A percentile compares a stretch with the other conserved stretches of the same genome.
These are phyloP conservation scores for Phalacrocorax pelagicus DNA, from an alignment of 2,113 vertebrate species.

Conservation along the genomic window DNA sequence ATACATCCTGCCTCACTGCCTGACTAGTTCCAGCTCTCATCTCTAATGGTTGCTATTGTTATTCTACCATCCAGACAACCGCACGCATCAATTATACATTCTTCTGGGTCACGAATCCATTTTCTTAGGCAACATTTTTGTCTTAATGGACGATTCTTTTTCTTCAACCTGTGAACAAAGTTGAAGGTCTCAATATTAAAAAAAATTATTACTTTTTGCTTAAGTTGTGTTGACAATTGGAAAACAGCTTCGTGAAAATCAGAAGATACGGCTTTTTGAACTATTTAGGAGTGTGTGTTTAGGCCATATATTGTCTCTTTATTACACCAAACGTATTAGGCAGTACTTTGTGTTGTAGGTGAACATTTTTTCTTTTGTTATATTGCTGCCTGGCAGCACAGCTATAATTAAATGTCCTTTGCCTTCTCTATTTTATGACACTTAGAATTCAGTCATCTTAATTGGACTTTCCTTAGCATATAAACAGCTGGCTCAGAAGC, in stretches of 20 bases:
- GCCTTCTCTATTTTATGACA: slow-evolving; percentile 16
- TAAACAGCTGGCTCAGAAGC: neutral
- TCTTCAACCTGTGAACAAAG: slow-evolving; percentile 39
- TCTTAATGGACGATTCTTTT: slow-evolving; percentile 25
- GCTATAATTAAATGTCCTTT: slow-evolving; percentile 53
- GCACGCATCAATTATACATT: slow-evolving; percentile 72
- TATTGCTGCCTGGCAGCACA: neutral
- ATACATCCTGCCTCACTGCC: slow-evolving; percentile 69
- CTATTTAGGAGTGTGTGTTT: neutral
- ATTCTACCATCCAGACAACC: slow-evolving; percentile 70
- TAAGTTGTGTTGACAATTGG: slow-evolving; percentile 13
- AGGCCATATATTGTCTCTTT: slow-evolving; percentile 7
- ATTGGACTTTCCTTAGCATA: slow-evolving; percentile 27
- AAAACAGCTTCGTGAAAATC: slow-evolving; percentile 14
- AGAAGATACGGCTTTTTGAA: neutral
- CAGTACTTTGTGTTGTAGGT: neutral
- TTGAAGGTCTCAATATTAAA: slow-evolving; percentile 6
- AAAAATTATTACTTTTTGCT: neutral
- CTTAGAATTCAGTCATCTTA: slow-evolving; percentile 35
- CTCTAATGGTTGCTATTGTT: slow-evolving; percentile 78
- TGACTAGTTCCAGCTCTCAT: slow-evolving; percentile 71
- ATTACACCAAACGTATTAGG: neutral
- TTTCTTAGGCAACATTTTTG: slow-evolving; percentile 55
- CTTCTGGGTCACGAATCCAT: slow-evolving; percentile 62
- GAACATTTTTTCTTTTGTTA: slow-evolving; percentile 32